A percentile compares a stretch with the other conserved stretches of the same genome.
These are phyloP conservation scores for Megalopta genalis DNA, from an alignment of 1,140 invertebrate genomes.

Conservation along the genomic window DNA sequence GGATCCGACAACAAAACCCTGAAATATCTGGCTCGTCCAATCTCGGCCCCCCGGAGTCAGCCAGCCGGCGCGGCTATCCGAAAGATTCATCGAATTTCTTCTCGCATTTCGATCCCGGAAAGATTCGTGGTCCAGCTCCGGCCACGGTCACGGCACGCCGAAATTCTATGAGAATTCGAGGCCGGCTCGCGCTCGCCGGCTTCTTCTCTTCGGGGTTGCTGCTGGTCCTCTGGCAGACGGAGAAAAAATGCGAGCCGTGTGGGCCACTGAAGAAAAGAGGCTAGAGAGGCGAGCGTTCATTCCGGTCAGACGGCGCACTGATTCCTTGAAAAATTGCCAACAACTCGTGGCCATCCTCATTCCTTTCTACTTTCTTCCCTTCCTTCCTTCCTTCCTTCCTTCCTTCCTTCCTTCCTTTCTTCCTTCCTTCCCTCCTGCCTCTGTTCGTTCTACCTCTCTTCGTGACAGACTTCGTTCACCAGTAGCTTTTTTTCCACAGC, in stretches of 20 bases:
- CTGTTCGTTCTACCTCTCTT: neutral
- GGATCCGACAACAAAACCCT: conserved; percentile 34
- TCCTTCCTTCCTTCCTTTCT: too few species aligned
- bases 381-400: neutral
- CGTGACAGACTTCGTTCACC: conserved; percentile 8
- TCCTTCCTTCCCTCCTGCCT: conserved; percentile 5
- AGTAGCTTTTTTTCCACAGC: too few species aligned
- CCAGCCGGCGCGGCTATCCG: conserved; percentile 6
- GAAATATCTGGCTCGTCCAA: conserved; percentile 33
- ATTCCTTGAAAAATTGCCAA: conserved; percentile 74
- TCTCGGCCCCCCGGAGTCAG: neutral
- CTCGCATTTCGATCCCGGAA: conserved; percentile 33
- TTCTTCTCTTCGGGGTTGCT: conserved; percentile 8
- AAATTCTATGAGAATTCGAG: conserved; percentile 41
- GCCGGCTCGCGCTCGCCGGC: neutral
- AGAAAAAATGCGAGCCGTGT: conserved; percentile 17
- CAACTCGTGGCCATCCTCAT: conserved; percentile 49
- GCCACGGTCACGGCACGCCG: conserved; percentile 13
- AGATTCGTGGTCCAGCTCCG: conserved; percentile 8
- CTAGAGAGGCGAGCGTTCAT: conserved; percentile 54
- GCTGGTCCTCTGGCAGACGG: neutral
- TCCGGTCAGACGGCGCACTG: conserved; percentile 69
- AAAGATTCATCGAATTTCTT: conserved; percentile 57
- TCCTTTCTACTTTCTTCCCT: conserved; percentile 28
- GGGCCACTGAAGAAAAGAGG: conserved; percentile 29